A percentile compares a stretch with the other conserved stretches of the same genome.
Evolutionary conservation across 2,888 invertebrate species (phyloP).

Genomic region (Dryomyza anilis): DNA sequence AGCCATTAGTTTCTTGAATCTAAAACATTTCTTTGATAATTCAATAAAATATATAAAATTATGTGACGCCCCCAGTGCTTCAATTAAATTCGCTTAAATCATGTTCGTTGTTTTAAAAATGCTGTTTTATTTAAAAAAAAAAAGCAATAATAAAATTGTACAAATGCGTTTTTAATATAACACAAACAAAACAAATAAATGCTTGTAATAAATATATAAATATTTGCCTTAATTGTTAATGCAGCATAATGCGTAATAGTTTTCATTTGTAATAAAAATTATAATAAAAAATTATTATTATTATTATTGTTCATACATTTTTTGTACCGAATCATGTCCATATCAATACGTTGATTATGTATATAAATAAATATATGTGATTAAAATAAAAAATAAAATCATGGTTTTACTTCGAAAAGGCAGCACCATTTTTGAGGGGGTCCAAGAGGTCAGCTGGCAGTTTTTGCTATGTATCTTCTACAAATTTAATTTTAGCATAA

Average conservation of each 20-base stretch:
- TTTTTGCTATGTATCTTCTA: too few species aligned
- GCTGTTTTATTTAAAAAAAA: neutral
- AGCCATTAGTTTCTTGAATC: too few species aligned
- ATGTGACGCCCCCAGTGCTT: too few species aligned
- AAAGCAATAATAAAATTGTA: neutral
- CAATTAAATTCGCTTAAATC: too few species aligned
- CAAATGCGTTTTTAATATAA: too few species aligned
- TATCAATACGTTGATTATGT: conserved; percentile 15
- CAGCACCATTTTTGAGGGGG: neutral
- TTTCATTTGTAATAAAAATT: conserved; percentile 3
- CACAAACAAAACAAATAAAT: too few species aligned
- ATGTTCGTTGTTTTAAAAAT: too few species aligned
- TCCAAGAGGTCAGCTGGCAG: too few species aligned
- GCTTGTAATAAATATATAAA: neutral
- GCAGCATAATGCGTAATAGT: neutral
- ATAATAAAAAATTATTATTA: conserved; percentile 10
- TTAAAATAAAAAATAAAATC: neutral
- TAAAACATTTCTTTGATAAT: too few species aligned
- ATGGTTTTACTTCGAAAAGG: neutral
- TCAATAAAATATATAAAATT: too few species aligned
- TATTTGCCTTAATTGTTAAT: conserved; percentile 13
- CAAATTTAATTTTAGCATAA: too few species aligned
- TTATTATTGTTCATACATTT: conserved; percentile 14
- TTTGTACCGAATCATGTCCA: conserved; percentile 18
- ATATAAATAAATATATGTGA: conserved; percentile 22